These are phyloP conservation scores for Sycophila sp. DNA, from an alignment of 1,140 invertebrate genomes.

Conservation along the genomic window DNA sequence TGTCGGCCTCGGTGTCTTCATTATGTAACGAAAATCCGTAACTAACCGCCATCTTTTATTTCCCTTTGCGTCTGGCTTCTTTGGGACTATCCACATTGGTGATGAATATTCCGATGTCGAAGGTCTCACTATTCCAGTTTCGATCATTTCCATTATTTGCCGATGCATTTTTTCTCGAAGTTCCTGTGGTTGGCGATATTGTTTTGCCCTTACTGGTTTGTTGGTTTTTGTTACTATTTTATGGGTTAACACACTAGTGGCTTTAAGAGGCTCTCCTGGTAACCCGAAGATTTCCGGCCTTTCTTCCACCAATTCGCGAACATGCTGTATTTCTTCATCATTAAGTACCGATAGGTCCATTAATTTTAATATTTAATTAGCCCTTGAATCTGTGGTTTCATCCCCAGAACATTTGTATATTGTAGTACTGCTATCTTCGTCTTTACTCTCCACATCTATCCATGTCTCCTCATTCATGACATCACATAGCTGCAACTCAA, in stretches of 20 bases:
- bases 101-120: neutral
- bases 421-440: no score
- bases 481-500: no score
- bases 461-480: no score
- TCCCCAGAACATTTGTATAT: no score
- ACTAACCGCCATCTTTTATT: neutral
- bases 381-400: no score
- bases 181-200: neutral
- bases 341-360: no score
- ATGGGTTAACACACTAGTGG: neutral
- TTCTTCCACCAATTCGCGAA: no score
- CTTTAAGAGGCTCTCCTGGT: no score
- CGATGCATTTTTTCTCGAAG: neutral
- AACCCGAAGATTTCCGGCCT: no score
- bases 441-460: no score
- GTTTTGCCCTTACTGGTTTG: neutral
- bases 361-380: no score
- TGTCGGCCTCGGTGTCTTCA: neutral
- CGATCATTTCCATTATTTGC: neutral
- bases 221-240: neutral
- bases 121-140: neutral
- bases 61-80: neutral
- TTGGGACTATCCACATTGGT: neutral
- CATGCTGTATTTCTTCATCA: no score
- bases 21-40: neutral